These are phyloP conservation scores for Taeniopygia guttata DNA, from an alignment of 2,797 vertebrate genomes.

Conservation along the genomic window DNA sequence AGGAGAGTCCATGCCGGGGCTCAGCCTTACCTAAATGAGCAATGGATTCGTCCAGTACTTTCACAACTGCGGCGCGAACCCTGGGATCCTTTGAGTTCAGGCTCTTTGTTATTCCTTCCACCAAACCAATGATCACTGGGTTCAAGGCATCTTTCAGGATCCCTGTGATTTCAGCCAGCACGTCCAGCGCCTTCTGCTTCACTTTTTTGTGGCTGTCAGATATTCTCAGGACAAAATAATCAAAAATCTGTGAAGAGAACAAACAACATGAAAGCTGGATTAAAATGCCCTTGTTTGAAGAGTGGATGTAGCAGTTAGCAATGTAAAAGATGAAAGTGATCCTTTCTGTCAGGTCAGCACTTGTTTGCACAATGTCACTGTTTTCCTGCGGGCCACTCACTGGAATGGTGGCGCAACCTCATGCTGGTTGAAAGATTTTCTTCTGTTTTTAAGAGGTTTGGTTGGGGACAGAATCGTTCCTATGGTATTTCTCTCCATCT, in stretches of 20 bases:
- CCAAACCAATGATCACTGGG: not conserved
- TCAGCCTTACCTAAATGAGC: no score
- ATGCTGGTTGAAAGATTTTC: not conserved
- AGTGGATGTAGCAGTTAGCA: not conserved
- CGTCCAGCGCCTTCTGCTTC: slow-evolving; percentile 67
- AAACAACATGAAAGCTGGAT: not conserved
- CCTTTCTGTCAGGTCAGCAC: not conserved
- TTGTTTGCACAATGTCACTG: not conserved
- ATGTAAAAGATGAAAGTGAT: not conserved
- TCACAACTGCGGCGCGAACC: no score
- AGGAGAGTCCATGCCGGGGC: no score
- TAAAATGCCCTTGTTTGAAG: not conserved
- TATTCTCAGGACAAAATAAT: slow-evolving; percentile 68
- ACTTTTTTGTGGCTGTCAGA: slow-evolving; percentile 76
- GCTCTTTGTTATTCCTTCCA: not conserved
- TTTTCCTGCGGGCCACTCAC: not conserved
- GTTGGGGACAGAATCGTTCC: not conserved
- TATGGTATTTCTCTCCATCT: not conserved
- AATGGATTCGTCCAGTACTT: no score
- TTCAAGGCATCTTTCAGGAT: not conserved
- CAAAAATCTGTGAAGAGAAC: slow-evolving; percentile 70
- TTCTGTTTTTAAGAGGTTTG: not conserved
- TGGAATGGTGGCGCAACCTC: not conserved
- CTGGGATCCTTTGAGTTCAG: no score
- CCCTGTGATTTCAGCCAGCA: not conserved